Conservation (phyloP, 1,140 invertebrate genomes). For the Acyrthosiphon pisum region DNA sequence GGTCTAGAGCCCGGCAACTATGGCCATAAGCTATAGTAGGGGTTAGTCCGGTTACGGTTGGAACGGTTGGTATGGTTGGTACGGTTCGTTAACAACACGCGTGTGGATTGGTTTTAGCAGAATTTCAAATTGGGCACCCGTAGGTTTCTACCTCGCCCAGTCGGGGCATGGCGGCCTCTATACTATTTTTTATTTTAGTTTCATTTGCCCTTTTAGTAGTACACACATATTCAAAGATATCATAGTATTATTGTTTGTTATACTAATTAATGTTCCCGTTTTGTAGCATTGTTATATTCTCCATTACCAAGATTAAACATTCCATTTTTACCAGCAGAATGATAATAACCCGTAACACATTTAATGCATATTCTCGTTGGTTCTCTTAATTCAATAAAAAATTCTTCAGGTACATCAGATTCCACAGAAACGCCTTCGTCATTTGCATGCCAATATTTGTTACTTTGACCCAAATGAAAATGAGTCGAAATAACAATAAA, state of each 20-base stretch:
- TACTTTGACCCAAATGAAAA: conserved; percentile 77
- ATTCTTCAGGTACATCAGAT: conserved; percentile 81
- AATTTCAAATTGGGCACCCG: too few species aligned
- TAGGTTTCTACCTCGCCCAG: too few species aligned
- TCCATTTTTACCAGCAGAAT: conserved; percentile 94
- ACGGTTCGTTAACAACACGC: too few species aligned
- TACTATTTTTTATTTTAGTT: conserved; percentile 22
- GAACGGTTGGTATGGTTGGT: too few species aligned
- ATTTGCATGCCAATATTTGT: conserved; percentile 91
- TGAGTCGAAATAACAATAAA: not conserved
- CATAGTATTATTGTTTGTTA: not conserved
- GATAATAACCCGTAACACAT: conserved; percentile 77
- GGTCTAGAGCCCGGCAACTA: too few species aligned
- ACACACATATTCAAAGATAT: not conserved
- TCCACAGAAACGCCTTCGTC: conserved; percentile 87
- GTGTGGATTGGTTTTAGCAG: too few species aligned
- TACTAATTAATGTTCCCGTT: conserved; percentile 87
- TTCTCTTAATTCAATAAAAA: conserved; percentile 91
- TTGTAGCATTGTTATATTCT: conserved; percentile 81
- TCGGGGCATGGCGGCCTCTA: too few species aligned
- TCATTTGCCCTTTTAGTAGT: not conserved
- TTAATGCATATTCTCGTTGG: conserved; percentile 92
- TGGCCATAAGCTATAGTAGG: too few species aligned
- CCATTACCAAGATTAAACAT: conserved; percentile 83
- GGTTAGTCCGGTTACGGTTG: too few species aligned